Evolutionary conservation across 1,140 invertebrate species (phyloP), one percentile per base, ranked within the genome.

Genomic region (Drosophila miranda): DNA sequence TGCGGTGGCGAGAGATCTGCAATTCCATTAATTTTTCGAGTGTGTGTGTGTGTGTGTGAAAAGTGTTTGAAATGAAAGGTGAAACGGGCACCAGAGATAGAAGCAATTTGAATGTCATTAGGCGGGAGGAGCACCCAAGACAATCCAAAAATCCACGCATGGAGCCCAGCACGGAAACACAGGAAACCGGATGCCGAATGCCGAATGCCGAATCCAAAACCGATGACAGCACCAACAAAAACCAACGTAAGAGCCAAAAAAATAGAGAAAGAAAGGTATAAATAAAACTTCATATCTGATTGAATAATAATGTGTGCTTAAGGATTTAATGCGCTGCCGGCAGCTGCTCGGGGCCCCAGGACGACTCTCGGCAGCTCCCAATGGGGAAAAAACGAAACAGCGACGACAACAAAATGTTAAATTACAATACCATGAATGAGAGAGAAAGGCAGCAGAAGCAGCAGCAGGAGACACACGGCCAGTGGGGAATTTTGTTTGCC

Each of bases 291-390:
- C 78, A 87, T 86, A 86, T 86, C 81, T 87, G 81, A 86, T 86
- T 86, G 81, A 86, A 86, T 86, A 86, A 86, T 86, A 86, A 86
- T 86, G 74, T 87, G 82, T 86, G 82, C 81, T 86, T 81, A 87
- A 78, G 82, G 70, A 78, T 87, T 81, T 81, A 86, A 86, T 86
- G 82, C 60, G 77, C 66, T 78, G 57, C 52, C 56, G 77, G 64
- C 75, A 78, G 70, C 64, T 77, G 74, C 77, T 63, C 11, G 51
- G 11, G 7, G 11, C 57, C 49, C 23, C 14, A 30, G 48, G 53
- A 26, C 21, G 70, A 43, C 59, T 57, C 60, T 55, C 59, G 69
- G 59, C 48, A 73, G 41, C 70, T 44, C 60, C 30, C 46, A 30
- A 44, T 60, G 43, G 42, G 34, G 28, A 62, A 42, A 42, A 23